Evolutionary conservation across 2,113 vertebrate genomes (phyloP).

Genomic region (Colius striatus): DNA sequence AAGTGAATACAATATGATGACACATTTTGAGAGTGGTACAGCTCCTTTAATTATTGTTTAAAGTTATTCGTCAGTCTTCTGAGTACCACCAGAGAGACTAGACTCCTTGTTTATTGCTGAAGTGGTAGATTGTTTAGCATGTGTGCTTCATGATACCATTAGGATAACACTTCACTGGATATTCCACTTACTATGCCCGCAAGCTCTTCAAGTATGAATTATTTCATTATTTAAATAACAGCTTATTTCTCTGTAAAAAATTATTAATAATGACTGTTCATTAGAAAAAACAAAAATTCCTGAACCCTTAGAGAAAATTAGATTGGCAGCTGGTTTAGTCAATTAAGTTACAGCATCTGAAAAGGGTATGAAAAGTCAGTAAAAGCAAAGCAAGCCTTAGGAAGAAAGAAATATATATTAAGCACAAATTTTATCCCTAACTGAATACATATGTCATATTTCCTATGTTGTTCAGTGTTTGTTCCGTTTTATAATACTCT

Average conservation of each 20-base stretch:
- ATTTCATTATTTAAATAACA: not conserved
- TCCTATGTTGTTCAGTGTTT: not conserved
- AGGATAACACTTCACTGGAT: not conserved
- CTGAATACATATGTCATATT: not conserved
- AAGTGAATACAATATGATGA: not conserved
- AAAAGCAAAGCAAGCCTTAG: not conserved
- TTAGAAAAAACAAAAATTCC: not conserved
- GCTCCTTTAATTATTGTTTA: not conserved
- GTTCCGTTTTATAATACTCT: not conserved
- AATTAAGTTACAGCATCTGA: accelerated
- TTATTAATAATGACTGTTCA: not conserved
- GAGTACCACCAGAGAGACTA: not conserved
- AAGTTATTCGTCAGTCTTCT: not conserved
- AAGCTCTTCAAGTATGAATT: not conserved
- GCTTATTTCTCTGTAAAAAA: not conserved
- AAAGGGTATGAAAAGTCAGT: not conserved
- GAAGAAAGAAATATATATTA: not conserved
- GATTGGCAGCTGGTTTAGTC: not conserved
- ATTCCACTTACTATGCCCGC: not conserved
- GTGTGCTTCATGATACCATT: not conserved
- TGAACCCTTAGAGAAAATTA: not conserved
- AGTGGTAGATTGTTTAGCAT: not conserved
- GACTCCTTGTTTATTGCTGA: not conserved
- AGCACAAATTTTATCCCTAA: not conserved
- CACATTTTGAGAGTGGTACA: not conserved